Evolutionary conservation across 2,888 invertebrate genomes (phyloP).

Genomic region (Sminthurinus aureus): DNA sequence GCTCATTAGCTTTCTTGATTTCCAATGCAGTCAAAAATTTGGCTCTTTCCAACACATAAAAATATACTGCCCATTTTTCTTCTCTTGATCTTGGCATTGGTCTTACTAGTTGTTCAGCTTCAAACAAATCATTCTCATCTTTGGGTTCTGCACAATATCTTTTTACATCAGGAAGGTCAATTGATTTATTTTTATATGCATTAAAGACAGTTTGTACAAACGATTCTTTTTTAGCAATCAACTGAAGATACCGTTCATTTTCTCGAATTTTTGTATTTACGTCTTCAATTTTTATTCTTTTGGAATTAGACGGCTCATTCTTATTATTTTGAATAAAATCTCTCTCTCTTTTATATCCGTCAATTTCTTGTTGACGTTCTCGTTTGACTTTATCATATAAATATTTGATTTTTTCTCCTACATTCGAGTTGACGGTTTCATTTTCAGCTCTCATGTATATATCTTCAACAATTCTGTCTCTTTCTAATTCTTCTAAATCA

Average conservation of each 20-base stretch:
- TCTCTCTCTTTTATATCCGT: neutral
- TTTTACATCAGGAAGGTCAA: conserved; percentile 51
- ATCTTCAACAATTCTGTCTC: conserved; percentile 51
- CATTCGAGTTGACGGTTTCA: neutral
- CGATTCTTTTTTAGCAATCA: neutral
- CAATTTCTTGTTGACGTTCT: neutral
- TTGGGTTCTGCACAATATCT: too few species aligned
- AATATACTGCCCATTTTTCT: conserved; percentile 54
- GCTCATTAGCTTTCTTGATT: conserved; percentile 66
- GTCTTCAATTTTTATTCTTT: neutral
- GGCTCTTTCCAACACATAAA: conserved; percentile 49
- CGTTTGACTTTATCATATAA: neutral
- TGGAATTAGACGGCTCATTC: neutral
- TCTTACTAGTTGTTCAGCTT: neutral
- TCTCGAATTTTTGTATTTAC: neutral
- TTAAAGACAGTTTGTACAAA: neutral
- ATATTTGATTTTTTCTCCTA: conserved; percentile 24
- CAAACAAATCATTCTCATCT: conserved; percentile 23
- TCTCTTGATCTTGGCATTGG: conserved; percentile 9
- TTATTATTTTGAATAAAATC: neutral
- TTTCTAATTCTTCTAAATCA: conserved; percentile 55
- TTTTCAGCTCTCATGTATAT: neutral
- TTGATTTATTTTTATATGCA: conserved; percentile 31
- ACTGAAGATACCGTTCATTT: conserved; percentile 22
- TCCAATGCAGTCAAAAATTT: conserved; percentile 57